Evolutionary conservation across 2,888 invertebrate species (phyloP).

Genomic region (Spodoptera littoralis): DNA sequence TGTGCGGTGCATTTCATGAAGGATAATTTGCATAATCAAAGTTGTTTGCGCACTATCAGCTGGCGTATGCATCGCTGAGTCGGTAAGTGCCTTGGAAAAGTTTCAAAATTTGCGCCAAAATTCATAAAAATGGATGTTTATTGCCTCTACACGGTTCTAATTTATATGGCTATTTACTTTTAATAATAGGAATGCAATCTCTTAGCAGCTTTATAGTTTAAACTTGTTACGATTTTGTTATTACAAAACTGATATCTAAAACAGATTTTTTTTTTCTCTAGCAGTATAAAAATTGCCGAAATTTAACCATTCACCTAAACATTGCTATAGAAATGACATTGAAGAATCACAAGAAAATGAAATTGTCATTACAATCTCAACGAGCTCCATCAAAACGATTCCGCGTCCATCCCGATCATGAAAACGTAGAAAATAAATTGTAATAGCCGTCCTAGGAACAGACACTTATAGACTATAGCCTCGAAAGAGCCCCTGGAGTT

Average conservation of each 20-base stretch:
- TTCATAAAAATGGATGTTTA: conserved; percentile 18
- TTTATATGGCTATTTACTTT: not conserved
- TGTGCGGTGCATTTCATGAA: conserved; percentile 34
- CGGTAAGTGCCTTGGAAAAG: conserved; percentile 39
- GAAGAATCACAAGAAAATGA: not conserved
- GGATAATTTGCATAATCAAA: conserved; percentile 48
- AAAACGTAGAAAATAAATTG: conserved; percentile 28
- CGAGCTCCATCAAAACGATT: conserved; percentile 5
- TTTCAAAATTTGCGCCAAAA: conserved; percentile 31
- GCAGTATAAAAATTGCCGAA: too few relatives aligned
- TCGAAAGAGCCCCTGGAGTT: conserved; percentile 38
- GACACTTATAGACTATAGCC: conserved; percentile 30
- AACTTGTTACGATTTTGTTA: too few relatives aligned
- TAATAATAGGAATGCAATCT: too few relatives aligned
- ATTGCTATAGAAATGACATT: not conserved
- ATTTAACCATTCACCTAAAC: too few relatives aligned
- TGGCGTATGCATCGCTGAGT: conserved; percentile 33
- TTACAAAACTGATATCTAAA: too few relatives aligned
- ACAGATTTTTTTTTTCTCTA: too few relatives aligned
- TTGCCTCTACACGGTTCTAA: not conserved
- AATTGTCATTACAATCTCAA: not conserved
- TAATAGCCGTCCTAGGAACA: conserved; percentile 27
- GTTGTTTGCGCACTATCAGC: conserved; percentile 48
- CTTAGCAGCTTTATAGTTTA: too few relatives aligned
- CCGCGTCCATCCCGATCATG: conserved; percentile 10